A percentile compares a stretch with the other conserved stretches of the same genome.
Evolutionary conservation across 2,888 invertebrate genomes (phyloP).

Genomic region (Andrena bucephala): DNA sequence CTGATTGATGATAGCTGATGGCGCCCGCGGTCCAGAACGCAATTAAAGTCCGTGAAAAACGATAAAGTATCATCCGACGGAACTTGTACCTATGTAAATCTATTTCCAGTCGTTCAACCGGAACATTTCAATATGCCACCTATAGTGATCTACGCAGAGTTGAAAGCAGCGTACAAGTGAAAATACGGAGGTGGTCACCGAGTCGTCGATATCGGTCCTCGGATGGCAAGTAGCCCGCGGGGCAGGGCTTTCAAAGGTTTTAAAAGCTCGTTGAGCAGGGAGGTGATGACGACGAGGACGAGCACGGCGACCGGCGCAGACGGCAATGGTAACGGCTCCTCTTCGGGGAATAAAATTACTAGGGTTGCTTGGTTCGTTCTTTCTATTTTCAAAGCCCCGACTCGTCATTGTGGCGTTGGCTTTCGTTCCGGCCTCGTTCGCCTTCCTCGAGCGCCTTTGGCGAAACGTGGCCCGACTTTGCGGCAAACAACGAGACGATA

Average conservation of each 20-base stretch:
- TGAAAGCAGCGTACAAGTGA: neutral
- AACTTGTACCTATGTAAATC: too few species aligned
- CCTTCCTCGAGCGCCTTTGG: constrained; percentile 39
- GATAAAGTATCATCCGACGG: too few species aligned
- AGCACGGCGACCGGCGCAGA: neutral
- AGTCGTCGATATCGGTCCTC: constrained; percentile 1
- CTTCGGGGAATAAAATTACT: constrained; percentile 25
- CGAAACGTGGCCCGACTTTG: constrained; percentile 42
- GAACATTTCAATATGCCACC: too few species aligned
- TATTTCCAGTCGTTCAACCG: too few species aligned
- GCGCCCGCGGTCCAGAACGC: too few species aligned
- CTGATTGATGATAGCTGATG: too few species aligned
- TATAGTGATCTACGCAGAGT: neutral
- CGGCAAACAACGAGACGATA: constrained; percentile 57
- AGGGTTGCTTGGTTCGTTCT: neutral
- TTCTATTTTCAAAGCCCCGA: neutral
- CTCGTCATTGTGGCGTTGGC: constrained; percentile 28
- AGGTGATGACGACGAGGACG: neutral
- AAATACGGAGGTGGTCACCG: neutral
- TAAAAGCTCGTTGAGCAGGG: neutral
- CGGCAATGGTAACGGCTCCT: constrained; percentile 6
- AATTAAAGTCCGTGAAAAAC: too few species aligned
- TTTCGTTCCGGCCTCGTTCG: constrained; percentile 27
- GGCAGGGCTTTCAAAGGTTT: constrained; percentile 3
- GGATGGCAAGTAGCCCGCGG: neutral